A percentile compares a stretch with the other conserved stretches of the same genome.
Conservation (phyloP, 1,140 invertebrate species). For the Trichonephila clavipes region DNA sequence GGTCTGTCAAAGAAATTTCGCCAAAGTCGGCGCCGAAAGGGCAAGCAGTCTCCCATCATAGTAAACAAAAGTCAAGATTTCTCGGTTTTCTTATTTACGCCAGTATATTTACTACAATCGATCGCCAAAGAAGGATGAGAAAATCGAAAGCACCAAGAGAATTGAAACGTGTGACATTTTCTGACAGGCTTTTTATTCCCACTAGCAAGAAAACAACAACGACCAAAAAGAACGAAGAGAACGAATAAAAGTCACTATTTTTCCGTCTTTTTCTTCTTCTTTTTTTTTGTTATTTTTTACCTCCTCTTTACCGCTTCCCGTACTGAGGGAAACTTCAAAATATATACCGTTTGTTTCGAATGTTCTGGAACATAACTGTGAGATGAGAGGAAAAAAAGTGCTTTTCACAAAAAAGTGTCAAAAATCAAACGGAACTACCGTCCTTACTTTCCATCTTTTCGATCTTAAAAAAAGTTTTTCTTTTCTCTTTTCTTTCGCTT, state of each 20-base stretch:
- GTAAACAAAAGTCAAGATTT: conserved; percentile 53
- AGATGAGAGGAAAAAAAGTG: conserved; percentile 32
- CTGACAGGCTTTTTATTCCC: conserved; percentile 72
- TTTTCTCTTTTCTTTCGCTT: background rate
- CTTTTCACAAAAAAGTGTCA: conserved; percentile 64
- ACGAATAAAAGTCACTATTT: conserved; percentile 69
- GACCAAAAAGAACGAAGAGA: conserved; percentile 19
- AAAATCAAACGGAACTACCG: conserved; percentile 64
- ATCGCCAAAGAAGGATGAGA: conserved; percentile 52
- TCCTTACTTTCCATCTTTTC: conserved; percentile 60
- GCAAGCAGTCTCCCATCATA: background rate
- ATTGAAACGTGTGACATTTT: conserved; percentile 76
- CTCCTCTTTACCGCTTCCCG: conserved; percentile 15
- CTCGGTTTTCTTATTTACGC: conserved; percentile 58
- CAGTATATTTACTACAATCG: conserved; percentile 69
- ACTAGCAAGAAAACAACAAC: conserved; percentile 52
- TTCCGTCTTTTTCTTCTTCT: conserved; percentile 4
- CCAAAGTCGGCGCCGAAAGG: conserved; percentile 19
- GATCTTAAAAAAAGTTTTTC: conserved; percentile 10
- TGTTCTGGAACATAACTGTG: conserved; percentile 69
- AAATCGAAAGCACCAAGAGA: conserved; percentile 69
- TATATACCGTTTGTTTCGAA: conserved; percentile 72
- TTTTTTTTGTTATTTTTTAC: background rate
- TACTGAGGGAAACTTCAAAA: conserved; percentile 71
- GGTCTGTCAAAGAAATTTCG: background rate